Conservation (phyloP, 1,140 invertebrate species). For the Conus betulinus region DNA sequence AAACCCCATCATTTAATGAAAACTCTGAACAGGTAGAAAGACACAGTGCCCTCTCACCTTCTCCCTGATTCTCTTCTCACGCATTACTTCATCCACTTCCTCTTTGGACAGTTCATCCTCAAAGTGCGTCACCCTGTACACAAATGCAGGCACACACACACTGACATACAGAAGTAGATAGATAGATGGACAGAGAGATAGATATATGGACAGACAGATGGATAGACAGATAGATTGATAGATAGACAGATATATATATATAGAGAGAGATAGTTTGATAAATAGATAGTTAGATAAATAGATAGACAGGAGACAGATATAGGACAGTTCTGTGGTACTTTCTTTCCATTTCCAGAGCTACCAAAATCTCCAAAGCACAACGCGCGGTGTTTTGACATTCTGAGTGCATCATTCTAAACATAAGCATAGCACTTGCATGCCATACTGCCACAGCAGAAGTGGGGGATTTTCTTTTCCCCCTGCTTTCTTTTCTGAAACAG, state of each 20-base stretch:
- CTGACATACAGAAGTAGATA: background rate
- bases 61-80: slow-evolving; percentile 59
- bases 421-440: too few species aligned
- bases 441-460: too few species aligned
- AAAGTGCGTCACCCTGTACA: slow-evolving; percentile 64
- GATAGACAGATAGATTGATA: background rate
- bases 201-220: background rate
- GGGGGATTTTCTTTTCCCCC: too few species aligned
- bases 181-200: background rate
- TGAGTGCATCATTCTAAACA: too few species aligned
- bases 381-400: too few species aligned
- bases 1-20: background rate
- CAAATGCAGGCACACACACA: background rate
- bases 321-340: too few species aligned
- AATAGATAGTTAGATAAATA: too few species aligned
- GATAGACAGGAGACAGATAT: too few species aligned
- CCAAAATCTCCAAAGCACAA: too few species aligned
- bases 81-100: slow-evolving; percentile 64
- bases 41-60: slow-evolving; percentile 26
- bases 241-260: background rate
- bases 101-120: slow-evolving; percentile 65
- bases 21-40: slow-evolving; percentile 23
- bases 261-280: background rate
- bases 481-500: too few species aligned
- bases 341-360: too few species aligned